phyloP scores from a whole-genome alignment of 2,888 invertebrate species.

The Cremastinae sp. region DNA sequence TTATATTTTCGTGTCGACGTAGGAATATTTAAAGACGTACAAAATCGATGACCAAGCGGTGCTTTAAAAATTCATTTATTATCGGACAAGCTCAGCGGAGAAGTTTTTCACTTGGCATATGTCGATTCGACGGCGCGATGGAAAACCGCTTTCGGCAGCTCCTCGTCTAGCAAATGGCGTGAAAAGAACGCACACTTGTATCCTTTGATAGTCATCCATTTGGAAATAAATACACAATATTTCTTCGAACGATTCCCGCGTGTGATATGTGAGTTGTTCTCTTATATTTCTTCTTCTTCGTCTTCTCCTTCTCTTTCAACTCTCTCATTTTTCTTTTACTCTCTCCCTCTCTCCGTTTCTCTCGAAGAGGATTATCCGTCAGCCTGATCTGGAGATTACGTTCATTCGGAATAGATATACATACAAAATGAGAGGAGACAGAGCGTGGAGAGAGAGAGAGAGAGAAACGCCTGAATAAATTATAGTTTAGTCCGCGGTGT shows the following conservation, averaged over 20 bases:
- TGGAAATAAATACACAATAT: constrained; percentile 43
- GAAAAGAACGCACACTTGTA: constrained; percentile 53
- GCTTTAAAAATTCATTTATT: background rate
- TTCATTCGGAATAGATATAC: constrained; percentile 61
- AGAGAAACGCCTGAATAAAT: constrained; percentile 72
- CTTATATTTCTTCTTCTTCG: background rate
- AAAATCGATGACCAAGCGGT: constrained; percentile 21
- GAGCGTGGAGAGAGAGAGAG: constrained; percentile 30
- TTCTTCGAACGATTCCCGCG: constrained; percentile 23
- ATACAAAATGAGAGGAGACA: constrained; percentile 50
- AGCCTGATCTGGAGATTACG: constrained; percentile 58
- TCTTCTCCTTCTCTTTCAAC: background rate
- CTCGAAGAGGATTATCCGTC: constrained; percentile 52
- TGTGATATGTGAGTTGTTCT: background rate
- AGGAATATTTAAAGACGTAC: background rate
- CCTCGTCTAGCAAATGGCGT: constrained; percentile 32
- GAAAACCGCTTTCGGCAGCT: constrained; percentile 50
- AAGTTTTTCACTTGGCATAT: constrained; percentile 33
- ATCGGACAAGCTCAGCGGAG: background rate
- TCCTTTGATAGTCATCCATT: constrained; percentile 22
- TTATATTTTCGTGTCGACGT: background rate
- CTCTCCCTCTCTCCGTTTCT: constrained; percentile 30
- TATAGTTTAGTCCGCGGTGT: constrained; percentile 62
- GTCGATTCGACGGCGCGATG: constrained; percentile 18
- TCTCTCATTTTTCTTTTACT: too few species aligned